A percentile compares a stretch with the other conserved stretches of the same genome.
Conservation (phyloP, 1,140 invertebrate genomes). For the Myzus persicae region DNA sequence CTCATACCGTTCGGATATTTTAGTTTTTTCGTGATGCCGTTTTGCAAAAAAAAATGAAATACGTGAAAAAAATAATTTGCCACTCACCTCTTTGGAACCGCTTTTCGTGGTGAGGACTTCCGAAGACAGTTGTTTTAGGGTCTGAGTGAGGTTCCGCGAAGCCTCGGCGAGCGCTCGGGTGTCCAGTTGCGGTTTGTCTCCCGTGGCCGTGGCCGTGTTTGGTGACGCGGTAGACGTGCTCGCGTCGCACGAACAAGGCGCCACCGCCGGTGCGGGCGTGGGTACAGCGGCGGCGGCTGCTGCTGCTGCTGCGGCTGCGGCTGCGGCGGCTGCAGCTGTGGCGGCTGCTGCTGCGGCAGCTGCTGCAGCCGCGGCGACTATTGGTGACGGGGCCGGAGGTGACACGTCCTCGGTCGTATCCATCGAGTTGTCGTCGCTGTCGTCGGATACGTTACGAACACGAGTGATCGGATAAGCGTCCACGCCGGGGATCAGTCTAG, state of each 20-base stretch:
- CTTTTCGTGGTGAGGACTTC: constrained; percentile 78
- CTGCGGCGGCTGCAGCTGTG: neutral
- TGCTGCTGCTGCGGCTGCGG: constrained; percentile 52
- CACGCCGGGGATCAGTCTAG: constrained; percentile 54
- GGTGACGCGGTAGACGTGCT: constrained; percentile 59
- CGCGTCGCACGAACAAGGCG: constrained; percentile 59
- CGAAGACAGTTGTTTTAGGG: constrained; percentile 87
- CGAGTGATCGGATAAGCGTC: constrained; percentile 50
- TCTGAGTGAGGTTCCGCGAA: constrained; percentile 89
- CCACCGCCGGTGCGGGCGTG: constrained; percentile 57
- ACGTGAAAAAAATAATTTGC: neutral
- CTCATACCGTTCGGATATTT: neutral
- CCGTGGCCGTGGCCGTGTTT: constrained; percentile 43
- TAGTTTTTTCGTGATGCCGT: neutral
- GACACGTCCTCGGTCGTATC: constrained; percentile 33
- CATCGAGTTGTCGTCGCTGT: constrained; percentile 61
- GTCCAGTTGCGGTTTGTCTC: constrained; percentile 66
- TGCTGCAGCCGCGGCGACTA: constrained; percentile 10
- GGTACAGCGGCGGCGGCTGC: constrained; percentile 42
- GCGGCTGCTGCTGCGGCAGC: constrained; percentile 55
- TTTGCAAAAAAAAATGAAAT: neutral
- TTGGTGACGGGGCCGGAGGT: constrained; percentile 10
- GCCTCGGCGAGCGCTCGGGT: constrained; percentile 84
- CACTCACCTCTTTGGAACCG: constrained; percentile 55
- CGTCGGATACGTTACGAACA: constrained; percentile 60